Conservation (phyloP, 2,797 vertebrate species). For the Thripadectes ignobilis region DNA sequence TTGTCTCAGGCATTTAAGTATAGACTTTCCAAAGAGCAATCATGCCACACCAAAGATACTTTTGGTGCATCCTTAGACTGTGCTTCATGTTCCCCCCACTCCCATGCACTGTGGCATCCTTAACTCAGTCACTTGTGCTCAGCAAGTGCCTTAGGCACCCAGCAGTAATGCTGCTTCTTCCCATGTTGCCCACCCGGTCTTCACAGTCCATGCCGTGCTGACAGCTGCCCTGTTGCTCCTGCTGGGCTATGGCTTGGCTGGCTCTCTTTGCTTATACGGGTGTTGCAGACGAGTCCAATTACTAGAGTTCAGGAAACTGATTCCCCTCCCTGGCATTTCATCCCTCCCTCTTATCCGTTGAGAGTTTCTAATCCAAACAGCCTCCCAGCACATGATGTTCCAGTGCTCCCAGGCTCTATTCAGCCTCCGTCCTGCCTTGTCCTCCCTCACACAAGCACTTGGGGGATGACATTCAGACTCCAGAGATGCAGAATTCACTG, state of each 20-base stretch:
- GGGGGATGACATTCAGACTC: background rate
- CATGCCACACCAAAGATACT: background rate
- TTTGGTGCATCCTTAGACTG: background rate
- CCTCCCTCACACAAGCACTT: background rate
- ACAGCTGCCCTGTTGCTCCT: background rate
- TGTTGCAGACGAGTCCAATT: constrained; percentile 17
- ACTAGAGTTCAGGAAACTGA: constrained; percentile 51
- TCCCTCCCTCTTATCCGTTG: constrained; percentile 19
- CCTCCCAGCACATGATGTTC: constrained; percentile 55
- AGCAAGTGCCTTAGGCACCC: background rate
- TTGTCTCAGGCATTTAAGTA: background rate
- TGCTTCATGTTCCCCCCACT: background rate
- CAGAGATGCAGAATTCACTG: background rate
- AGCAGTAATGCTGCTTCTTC: background rate
- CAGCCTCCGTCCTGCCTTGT: background rate
- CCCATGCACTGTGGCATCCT: fast-evolving
- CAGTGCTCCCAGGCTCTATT: background rate
- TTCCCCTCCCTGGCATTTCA: constrained; percentile 55
- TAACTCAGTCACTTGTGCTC: background rate
- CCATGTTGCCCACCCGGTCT: fast-evolving
- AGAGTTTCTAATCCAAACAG: constrained; percentile 63
- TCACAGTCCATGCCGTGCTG: fast-evolving
- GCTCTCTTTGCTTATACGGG: background rate
- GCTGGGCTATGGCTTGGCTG: background rate
- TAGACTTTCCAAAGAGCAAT: background rate